Evolutionary conservation across 1,140 invertebrate genomes (phyloP).

Genomic region (Drosophila baimaii): DNA sequence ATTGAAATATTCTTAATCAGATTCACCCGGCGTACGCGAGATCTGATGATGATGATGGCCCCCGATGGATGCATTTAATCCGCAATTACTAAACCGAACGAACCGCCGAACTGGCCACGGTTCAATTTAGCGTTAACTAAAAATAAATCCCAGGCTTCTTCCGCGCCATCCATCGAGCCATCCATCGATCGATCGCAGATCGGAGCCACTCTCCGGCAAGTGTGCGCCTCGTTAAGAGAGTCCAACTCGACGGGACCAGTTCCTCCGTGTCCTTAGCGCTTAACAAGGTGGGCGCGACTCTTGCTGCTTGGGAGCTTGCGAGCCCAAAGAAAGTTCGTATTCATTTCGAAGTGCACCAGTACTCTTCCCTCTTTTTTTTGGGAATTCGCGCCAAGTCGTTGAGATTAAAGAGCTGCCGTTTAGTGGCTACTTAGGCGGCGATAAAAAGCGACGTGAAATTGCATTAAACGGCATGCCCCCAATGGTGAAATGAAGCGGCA

Average conservation of each 20-base stretch:
- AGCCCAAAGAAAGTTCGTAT: conserved; percentile 63
- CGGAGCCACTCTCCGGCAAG: conserved; percentile 39
- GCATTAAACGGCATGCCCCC: conserved; percentile 67
- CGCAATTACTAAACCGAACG: conserved; percentile 66
- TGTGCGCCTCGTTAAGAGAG: conserved; percentile 43
- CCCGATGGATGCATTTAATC: conserved; percentile 72
- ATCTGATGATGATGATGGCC: conserved; percentile 31
- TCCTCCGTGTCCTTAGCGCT: conserved; percentile 64
- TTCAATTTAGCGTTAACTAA: conserved; percentile 79
- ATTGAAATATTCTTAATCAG: conserved; percentile 83
- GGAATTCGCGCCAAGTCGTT: conserved; percentile 66
- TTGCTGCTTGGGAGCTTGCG: conserved; percentile 3
- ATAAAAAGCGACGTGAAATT: conserved; percentile 81
- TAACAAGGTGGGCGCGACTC: conserved; percentile 77
- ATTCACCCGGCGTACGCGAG: conserved; percentile 61
- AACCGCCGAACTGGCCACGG: conserved; percentile 30
- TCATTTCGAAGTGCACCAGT: conserved; percentile 29
- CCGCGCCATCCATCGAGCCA: conserved; percentile 17
- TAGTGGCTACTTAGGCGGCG: conserved; percentile 80
- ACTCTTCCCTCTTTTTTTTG: conserved; percentile 2
- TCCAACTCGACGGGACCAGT: conserved; percentile 29
- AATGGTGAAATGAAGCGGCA: conserved; percentile 36
- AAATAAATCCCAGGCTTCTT: conserved; percentile 51
- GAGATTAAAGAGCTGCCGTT: conserved; percentile 83
- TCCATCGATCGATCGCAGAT: conserved; percentile 27